Conservation (phyloP, 2,888 invertebrate species). For the Apamea sordens region DNA sequence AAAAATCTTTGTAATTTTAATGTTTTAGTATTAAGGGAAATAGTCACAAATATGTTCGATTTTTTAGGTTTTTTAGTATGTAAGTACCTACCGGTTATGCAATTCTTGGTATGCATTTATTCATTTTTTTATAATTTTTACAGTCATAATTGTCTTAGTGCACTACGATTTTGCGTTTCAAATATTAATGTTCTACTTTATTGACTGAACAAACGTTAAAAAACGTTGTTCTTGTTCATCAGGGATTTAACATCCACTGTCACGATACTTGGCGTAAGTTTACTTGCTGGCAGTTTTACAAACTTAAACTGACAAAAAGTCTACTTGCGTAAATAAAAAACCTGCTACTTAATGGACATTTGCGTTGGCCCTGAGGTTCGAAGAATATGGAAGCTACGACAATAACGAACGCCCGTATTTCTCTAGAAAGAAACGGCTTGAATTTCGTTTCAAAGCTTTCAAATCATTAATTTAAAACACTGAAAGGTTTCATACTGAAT, state of each 20-base stretch:
- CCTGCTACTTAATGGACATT: not conserved
- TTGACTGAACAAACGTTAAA: not conserved
- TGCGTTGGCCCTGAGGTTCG: not conserved
- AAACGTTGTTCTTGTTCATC: not conserved
- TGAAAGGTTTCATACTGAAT: not conserved
- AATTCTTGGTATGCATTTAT: conserved; percentile 68
- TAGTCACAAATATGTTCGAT: conserved; percentile 79
- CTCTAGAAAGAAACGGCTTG: too few relatives aligned
- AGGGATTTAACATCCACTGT: not conserved
- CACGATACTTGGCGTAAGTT: too few relatives aligned
- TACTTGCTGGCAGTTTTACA: not conserved
- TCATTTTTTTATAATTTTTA: conserved; percentile 60
- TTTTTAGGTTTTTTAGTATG: conserved; percentile 67
- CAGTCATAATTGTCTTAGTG: conserved; percentile 59
- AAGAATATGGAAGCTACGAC: not conserved
- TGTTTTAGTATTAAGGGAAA: conserved; percentile 74
- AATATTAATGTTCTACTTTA: conserved; percentile 7
- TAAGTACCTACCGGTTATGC: conserved; percentile 62
- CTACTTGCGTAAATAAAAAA: not conserved
- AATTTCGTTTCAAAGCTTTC: not conserved
- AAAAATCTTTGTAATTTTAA: conserved; percentile 64
- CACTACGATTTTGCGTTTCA: conserved; percentile 42
- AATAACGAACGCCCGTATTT: not conserved
- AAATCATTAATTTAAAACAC: not conserved
- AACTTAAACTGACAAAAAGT: not conserved